Conservation (phyloP, 2,888 invertebrate genomes). For the Orchestes rusci region DNA sequence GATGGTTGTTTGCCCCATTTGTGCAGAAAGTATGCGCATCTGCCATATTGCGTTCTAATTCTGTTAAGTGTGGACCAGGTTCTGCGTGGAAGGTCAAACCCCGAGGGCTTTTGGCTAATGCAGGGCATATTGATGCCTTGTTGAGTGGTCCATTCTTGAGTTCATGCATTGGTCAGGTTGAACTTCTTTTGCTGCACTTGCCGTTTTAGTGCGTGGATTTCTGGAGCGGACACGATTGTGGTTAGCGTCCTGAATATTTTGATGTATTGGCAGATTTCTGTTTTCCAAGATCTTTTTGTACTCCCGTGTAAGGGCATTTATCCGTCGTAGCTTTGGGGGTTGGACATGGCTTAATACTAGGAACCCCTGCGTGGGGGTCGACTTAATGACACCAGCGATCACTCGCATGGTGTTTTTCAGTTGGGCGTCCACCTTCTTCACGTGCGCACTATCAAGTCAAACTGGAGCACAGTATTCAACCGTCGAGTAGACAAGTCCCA, state of each 20-base stretch:
- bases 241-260: neutral
- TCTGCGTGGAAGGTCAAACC: constrained; percentile 6
- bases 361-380: constrained; percentile 10
- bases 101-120: constrained; percentile 1
- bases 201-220: neutral
- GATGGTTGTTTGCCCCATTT: constrained; percentile 8
- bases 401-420: constrained; percentile 4
- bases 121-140: constrained; percentile 1
- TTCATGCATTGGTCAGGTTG: neutral
- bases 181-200: neutral
- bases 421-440: too few species aligned
- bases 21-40: constrained; percentile 1
- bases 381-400: constrained; percentile 13
- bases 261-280: neutral
- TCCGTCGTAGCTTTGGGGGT: too few species aligned
- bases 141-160: neutral
- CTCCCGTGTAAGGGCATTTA: too few species aligned
- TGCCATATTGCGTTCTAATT: constrained; percentile 5
- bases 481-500: neutral
- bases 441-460: too few species aligned
- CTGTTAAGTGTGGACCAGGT: constrained; percentile 3
- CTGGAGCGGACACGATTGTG: constrained; percentile 1
- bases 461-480: neutral
- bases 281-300: too few species aligned
- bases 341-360: too few species aligned